Evolutionary conservation across 1,140 invertebrate species (phyloP).

Genomic region (Pygmarrhopalites habei): DNA sequence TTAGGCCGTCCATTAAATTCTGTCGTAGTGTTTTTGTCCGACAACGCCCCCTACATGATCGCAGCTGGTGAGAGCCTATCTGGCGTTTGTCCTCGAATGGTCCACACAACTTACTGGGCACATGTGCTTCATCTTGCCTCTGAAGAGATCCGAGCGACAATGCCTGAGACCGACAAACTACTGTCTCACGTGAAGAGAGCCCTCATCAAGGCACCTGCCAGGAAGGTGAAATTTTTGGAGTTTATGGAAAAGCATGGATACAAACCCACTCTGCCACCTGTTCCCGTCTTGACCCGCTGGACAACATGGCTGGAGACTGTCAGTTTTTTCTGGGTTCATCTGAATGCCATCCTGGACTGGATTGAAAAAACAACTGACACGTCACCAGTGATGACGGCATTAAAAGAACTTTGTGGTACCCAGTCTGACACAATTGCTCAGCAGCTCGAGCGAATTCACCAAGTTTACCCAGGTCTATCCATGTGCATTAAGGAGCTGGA

Average conservation of each 20-base stretch:
- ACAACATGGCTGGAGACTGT: constrained; percentile 44
- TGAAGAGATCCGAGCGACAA: neutral
- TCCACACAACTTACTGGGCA: neutral
- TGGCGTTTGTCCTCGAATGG: too few relatives aligned
- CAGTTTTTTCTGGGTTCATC: constrained; percentile 41
- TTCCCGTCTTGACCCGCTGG: constrained; percentile 44
- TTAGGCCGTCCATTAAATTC: too few relatives aligned
- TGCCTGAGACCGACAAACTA: neutral
- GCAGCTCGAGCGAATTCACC: neutral
- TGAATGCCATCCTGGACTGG: constrained; percentile 20
- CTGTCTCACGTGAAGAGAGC: neutral
- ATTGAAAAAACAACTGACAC: neutral
- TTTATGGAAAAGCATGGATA: too few relatives aligned
- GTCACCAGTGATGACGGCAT: neutral
- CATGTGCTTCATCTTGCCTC: neutral
- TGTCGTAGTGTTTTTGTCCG: too few relatives aligned
- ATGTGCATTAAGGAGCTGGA: neutral
- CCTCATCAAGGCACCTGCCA: neutral
- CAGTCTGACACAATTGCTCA: neutral
- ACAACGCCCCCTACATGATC: too few relatives aligned
- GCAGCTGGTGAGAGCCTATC: too few relatives aligned
- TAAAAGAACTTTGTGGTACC: neutral
- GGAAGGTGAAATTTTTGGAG: neutral
- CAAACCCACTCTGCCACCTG: constrained; percentile 41
- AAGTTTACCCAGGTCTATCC: neutral